Percentiles rank a stretch among this genome's conserved stretches.
These are phyloP conservation scores for Bubalus kerabau DNA, from an alignment of 2,113 vertebrate genomes.

Conservation along the genomic window DNA sequence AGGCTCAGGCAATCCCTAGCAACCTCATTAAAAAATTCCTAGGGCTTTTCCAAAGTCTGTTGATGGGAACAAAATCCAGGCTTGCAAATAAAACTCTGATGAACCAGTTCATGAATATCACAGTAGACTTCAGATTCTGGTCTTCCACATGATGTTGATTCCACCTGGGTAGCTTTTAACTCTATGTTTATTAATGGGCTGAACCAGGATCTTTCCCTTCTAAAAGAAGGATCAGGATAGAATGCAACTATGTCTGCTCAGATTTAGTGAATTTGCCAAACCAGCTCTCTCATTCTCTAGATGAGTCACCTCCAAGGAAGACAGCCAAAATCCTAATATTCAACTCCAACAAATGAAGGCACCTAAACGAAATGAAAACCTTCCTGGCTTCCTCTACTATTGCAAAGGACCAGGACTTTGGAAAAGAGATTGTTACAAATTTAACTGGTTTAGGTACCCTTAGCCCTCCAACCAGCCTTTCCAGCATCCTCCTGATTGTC, in stretches of 20 bases:
- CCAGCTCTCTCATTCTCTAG: not conserved
- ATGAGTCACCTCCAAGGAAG: not conserved
- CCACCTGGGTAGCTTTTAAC: not conserved
- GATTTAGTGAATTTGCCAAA: not conserved
- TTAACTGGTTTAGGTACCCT: not conserved
- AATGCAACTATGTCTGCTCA: not conserved
- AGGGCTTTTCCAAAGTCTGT: not conserved
- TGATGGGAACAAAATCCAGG: not conserved
- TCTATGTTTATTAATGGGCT: not conserved
- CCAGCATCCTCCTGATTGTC: not conserved
- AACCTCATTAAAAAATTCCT: not conserved
- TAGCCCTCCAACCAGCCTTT: not conserved
- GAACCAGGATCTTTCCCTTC: not conserved
- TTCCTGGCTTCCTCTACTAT: not conserved
- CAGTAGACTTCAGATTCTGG: not conserved
- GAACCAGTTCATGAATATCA: not conserved
- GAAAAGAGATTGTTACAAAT: not conserved
- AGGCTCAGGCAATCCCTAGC: not conserved
- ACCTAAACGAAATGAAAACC: not conserved
- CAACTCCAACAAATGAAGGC: not conserved
- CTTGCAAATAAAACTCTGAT: not conserved
- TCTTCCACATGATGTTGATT: not conserved
- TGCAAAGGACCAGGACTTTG: not conserved
- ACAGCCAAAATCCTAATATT: not conserved
- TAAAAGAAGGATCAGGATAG: not conserved